Percentiles rank a stretch among this genome's conserved stretches.
phyloP scores from a whole-genome alignment of 2,797 vertebrate genomes.

The Coregonus sp. region DNA sequence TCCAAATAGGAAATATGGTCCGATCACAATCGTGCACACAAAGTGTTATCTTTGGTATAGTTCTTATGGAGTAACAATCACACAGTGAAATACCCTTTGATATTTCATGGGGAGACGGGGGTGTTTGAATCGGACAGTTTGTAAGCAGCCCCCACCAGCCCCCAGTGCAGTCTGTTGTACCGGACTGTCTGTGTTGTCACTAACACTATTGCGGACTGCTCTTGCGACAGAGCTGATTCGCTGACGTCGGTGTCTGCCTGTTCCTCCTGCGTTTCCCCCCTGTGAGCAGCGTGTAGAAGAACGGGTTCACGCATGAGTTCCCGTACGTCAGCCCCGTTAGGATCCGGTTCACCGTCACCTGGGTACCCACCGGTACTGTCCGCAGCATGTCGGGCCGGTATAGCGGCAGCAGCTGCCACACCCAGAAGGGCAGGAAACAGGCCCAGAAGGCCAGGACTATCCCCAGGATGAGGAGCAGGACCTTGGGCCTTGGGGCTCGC shows the following conservation, averaged over 20 bases:
- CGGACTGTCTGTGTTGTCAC: constrained; percentile 24
- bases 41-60: constrained; percentile 59
- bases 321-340: constrained; percentile 85
- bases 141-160: not conserved
- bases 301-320: constrained; percentile 88
- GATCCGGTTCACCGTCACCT: constrained; percentile 84
- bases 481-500: constrained; percentile 81
- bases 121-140: not conserved
- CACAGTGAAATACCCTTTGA: not conserved
- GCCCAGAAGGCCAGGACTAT: constrained; percentile 87
- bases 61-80: not conserved
- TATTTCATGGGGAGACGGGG: not conserved
- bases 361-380: constrained; percentile 76
- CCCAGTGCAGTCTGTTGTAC: constrained; percentile 46
- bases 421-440: constrained; percentile 88
- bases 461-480: constrained; percentile 82
- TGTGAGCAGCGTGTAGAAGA: constrained; percentile 86
- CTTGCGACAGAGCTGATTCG: constrained; percentile 76
- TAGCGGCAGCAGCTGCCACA: constrained; percentile 86
- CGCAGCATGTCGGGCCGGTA: constrained; percentile 78
- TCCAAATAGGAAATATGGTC: constrained; percentile 39
- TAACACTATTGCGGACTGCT: constrained; percentile 49
- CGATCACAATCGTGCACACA: constrained; percentile 42
- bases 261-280: constrained; percentile 74
- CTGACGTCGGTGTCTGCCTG: constrained; percentile 62